Percentiles rank a stretch among this genome's conserved stretches.
These are phyloP conservation scores for Palaemon carinicauda DNA, from an alignment of 1,140 invertebrate genomes.

Conservation along the genomic window DNA sequence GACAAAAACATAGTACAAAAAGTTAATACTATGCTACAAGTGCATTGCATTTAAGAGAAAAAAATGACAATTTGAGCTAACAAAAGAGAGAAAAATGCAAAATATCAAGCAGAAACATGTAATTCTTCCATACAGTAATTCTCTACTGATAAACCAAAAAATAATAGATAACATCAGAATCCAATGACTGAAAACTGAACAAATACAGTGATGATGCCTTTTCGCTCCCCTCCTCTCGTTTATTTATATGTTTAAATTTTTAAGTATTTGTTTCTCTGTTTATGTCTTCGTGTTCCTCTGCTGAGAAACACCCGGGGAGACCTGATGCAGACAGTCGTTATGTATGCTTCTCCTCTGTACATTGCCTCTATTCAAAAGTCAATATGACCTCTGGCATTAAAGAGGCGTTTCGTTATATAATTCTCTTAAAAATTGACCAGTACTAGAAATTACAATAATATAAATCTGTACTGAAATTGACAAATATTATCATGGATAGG, in stretches of 20 bases:
- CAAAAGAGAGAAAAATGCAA: constrained; percentile 7
- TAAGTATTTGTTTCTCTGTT: too few relatives aligned
- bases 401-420: constrained; percentile 36
- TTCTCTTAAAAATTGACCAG: constrained; percentile 42
- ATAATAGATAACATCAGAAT: background rate
- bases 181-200: background rate
- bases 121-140: background rate
- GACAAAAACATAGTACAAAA: background rate
- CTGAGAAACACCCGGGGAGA: background rate
- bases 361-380: constrained; percentile 43
- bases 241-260: constrained; percentile 12
- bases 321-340: background rate
- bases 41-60: background rate
- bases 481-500: constrained; percentile 40
- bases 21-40: constrained; percentile 8
- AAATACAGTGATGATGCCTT: background rate
- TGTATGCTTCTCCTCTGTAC: constrained; percentile 14
- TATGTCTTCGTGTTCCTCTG: too few relatives aligned
- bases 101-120: constrained; percentile 17
- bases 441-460: constrained; percentile 56
- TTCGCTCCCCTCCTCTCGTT: background rate
- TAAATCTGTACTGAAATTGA: constrained; percentile 52
- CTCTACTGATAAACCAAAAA: constrained; percentile 4
- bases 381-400: constrained; percentile 48
- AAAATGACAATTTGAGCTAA: constrained; percentile 30